A percentile compares a stretch with the other conserved stretches of the same genome.
phyloP scores from a whole-genome alignment of 2,888 invertebrate species.

The Esperia sulphurella region DNA sequence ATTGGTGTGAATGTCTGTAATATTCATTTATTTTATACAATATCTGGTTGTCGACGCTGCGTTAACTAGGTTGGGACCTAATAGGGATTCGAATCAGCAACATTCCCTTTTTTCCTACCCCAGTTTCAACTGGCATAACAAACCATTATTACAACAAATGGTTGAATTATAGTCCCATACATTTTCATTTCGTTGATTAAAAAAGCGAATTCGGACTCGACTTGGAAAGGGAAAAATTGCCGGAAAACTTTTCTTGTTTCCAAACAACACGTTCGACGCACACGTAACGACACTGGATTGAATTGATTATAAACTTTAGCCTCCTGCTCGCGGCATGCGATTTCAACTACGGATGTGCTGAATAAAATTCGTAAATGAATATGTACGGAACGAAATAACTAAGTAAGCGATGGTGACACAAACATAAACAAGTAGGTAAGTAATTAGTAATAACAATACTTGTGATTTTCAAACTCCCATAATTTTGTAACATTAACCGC shows the following conservation, averaged over 20 bases:
- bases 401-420: no score
- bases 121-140: not conserved
- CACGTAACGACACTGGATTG: conserved; percentile 40
- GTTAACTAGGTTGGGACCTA: no score
- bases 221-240: conserved; percentile 21
- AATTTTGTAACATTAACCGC: no score
- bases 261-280: conserved; percentile 42
- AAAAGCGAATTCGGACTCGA: conserved; percentile 24
- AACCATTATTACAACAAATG: conserved; percentile 21
- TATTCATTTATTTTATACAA: no score
- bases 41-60: conserved; percentile 16
- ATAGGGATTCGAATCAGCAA: not conserved
- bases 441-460: no score
- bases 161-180: conserved; percentile 29
- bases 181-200: conserved; percentile 35
- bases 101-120: not conserved
- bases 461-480: no score
- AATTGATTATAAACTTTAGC: conserved; percentile 57
- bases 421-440: no score
- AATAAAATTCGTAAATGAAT: no score
- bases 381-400: no score
- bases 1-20: no score
- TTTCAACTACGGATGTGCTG: conserved; percentile 11
- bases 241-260: conserved; percentile 41
- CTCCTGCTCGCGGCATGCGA: conserved; percentile 12